Evolutionary conservation across 2,797 vertebrate species (phyloP), one percentile per base, ranked within the genome.

Genomic region (Oreonectes daqikongensis): DNA sequence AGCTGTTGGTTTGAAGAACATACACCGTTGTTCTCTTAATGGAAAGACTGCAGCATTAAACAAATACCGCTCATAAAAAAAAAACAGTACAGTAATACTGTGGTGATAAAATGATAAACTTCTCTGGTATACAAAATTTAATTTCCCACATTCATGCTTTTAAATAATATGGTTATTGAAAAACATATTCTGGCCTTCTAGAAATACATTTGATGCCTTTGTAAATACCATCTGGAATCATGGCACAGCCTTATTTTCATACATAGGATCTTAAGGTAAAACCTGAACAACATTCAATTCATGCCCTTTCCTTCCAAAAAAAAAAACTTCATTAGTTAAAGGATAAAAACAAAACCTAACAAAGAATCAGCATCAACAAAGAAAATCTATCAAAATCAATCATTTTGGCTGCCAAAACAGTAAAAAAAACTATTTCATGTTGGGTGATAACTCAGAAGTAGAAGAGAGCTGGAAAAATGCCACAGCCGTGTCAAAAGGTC

Each of bases 401-500:
- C 4, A 48, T 61, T 61, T 40, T 52, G 22, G 44, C 22, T 20
- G 61, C 22, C 26, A 53, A 73, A 63, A 42, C 15, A 40, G 53
- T 44, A 28, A 9, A 44, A 57, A 53, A 38, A 55, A 60, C 7
- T 28, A 20, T 30, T 22, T 35, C 4, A 68, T 32, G 17, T 24
- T 50, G 32, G 22, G 26, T 17, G 14, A 66, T 46, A 72, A 9
- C 9, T 35, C 9, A 40, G 35, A 74, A 61, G 38, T 48, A 65
- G 52, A 55, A 48, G 14, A 68, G 9, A 12, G 35, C 2, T 77
- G 24, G 2, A 26, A 22, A 2, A 22, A 65, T 75, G 32, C 46
- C 72, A 65, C 2, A 24, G 32, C 72, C 40, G 24, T 35, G 71
- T 69, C 22, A 72, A 67, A 70, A 60, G 24, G 8, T 72, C 52